Conservation (phyloP, 1,140 invertebrate species). For the Helicoverpa zea region DNA sequence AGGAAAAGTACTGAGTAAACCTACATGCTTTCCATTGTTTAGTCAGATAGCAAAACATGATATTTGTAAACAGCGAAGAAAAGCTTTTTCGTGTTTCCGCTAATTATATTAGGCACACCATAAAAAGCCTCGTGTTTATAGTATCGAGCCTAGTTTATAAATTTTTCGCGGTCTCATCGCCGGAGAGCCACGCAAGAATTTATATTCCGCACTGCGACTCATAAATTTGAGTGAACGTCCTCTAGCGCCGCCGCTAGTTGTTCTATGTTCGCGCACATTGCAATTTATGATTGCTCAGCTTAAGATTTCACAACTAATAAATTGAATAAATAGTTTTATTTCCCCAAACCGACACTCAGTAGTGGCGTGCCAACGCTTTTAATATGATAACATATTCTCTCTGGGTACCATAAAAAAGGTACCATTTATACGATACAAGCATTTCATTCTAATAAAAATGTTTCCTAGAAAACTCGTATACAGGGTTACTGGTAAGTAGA, state of each 20-base stretch:
- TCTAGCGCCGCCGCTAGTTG: constrained; percentile 71
- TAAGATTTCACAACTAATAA: constrained; percentile 77
- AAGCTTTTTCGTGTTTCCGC: constrained; percentile 17
- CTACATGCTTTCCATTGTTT: background rate
- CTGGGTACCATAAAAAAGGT: constrained; percentile 29
- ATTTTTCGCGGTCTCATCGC: constrained; percentile 71
- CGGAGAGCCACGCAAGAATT: constrained; percentile 74
- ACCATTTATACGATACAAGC: constrained; percentile 25
- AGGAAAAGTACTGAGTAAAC: background rate
- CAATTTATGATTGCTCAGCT: constrained; percentile 78
- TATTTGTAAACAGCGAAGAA: background rate
- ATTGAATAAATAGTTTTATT: constrained; percentile 54
- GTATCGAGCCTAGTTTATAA: constrained; percentile 64
- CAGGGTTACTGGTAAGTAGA: too few relatives aligned
- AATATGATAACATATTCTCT: constrained; percentile 42
- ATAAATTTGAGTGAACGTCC: constrained; percentile 82
- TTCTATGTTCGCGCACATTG: constrained; percentile 71
- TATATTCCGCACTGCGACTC: constrained; percentile 84
- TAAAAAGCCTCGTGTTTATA: constrained; percentile 46
- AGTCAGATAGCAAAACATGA: constrained; percentile 15
- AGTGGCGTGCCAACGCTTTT: constrained; percentile 23
- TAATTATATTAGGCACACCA: constrained; percentile 23
- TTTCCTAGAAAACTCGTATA: constrained; percentile 24
- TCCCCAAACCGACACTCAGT: background rate
- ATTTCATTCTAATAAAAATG: constrained; percentile 29